A percentile compares a stretch with the other conserved stretches of the same genome.
Evolutionary conservation across 2,888 invertebrate genomes (phyloP).

Genomic region (Zonitis immaculata): DNA sequence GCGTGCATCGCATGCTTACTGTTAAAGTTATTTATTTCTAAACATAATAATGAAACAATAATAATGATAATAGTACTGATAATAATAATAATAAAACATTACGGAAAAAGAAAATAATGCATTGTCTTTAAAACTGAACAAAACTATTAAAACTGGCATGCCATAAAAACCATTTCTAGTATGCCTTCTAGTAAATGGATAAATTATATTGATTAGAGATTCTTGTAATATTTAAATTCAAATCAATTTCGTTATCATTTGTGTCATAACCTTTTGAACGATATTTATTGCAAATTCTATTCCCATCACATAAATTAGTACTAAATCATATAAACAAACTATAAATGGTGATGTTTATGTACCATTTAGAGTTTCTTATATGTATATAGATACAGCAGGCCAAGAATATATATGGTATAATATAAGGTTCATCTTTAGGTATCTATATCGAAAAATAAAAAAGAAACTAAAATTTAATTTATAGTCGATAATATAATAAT

Average conservation of each 20-base stretch:
- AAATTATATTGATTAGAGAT: not conserved
- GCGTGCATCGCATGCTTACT: not conserved
- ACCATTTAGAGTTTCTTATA: not conserved
- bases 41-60: not conserved
- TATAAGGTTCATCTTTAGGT: no score
- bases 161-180: not conserved
- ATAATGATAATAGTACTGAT: no score
- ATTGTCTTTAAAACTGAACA: not conserved
- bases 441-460: no score
- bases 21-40: not conserved
- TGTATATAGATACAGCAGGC: no score
- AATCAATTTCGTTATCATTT: slow-evolving; percentile 1
- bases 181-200: not conserved
- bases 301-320: not conserved
- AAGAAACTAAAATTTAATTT: no score
- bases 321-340: not conserved
- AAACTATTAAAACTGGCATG: not conserved
- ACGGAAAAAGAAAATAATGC: not conserved
- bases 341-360: not conserved
- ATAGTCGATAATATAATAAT: no score
- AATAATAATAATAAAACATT: no score
- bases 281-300: slow-evolving; percentile 1
- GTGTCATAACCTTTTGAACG: not conserved
- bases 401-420: no score
- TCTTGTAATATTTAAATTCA: not conserved